Base-by-base conservation (phyloP, 2,113 vertebrate genomes). In the Lethenteron camtschaticum region DNA sequence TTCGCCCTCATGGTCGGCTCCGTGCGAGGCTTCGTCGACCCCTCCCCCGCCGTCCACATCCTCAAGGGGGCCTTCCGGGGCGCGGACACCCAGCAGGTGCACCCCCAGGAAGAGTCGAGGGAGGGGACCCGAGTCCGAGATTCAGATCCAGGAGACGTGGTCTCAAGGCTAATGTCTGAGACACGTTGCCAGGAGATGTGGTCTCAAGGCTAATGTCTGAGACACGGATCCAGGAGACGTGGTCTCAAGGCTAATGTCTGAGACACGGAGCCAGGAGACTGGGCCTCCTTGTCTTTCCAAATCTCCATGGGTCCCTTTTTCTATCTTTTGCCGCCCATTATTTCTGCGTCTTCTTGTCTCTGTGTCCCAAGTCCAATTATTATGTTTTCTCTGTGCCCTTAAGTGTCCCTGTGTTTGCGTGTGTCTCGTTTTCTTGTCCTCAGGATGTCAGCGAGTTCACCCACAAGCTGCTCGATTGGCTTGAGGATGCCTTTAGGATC, bases 391-490 rank as follows among this genome's bases (percentile, higher is more conserved):
- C 41, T 41, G 41, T 41, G 41, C 41, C 41, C 41, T 63, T 66
- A 66, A 16, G 63, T 16, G n/a, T 66, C 8, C 63, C 9, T 8
- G n/a, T 63, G 13, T 63, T 63, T 63, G 13, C 10, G 63, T 66
- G n/a, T 66, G n/a, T 9, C 24, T 66, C 24, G n/a, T 73, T 74
- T 78, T 77, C 6, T 68, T 85, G 80, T 66, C 24, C 2, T 66
- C 81, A 99, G 90, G 92, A 96, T 73, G 90, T 99, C 76, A 95
- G 92, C 75, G 94, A 99, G 74, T 94, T 99, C 74, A 94, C 92
- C 1, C 94, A 99, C 80, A 96, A 95, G 72, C 86, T 99, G 8
- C 84, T 96, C 70, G 92, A 96, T 75, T 95, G 94, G 94, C 80
- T 99, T 4, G 94, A 99, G 72, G 94, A 96, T 0, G 86, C 90